These are phyloP conservation scores for Lutraria lutraria DNA, from an alignment of 2,888 invertebrate species.

Conservation along the genomic window DNA sequence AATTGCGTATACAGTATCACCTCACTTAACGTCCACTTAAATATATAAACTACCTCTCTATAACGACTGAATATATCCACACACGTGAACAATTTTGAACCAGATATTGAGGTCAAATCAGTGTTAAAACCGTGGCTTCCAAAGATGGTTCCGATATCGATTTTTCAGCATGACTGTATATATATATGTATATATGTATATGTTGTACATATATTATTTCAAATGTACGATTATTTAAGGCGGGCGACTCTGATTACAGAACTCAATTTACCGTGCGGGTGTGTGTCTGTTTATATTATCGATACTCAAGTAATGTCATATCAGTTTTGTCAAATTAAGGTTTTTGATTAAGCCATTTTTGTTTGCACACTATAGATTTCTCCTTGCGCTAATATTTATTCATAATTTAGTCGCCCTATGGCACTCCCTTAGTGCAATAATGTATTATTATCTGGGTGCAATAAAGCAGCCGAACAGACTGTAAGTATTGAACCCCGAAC, in stretches of 20 bases:
- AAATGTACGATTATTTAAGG: too few relatives aligned
- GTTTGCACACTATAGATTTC: slow-evolving; percentile 21
- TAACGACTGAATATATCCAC: too few relatives aligned
- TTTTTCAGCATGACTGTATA: too few relatives aligned
- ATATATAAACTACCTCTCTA: too few relatives aligned
- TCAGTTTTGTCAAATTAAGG: slow-evolving; percentile 8
- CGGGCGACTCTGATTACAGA: neutral
- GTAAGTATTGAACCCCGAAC: neutral
- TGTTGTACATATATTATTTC: too few relatives aligned
- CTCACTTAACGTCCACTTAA: too few relatives aligned
- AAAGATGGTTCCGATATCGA: too few relatives aligned
- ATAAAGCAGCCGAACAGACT: neutral
- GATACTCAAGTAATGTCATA: slow-evolving; percentile 16
- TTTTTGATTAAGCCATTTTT: neutral
- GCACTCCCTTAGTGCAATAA: slow-evolving; percentile 3
- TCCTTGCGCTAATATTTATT: slow-evolving; percentile 26
- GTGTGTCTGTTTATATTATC: slow-evolving; percentile 12
- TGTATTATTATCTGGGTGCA: neutral
- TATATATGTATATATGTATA: too few relatives aligned
- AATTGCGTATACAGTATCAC: too few relatives aligned
- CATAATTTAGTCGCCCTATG: slow-evolving; percentile 19
- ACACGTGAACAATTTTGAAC: too few relatives aligned
- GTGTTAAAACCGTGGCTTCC: too few relatives aligned
- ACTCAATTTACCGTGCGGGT: neutral
- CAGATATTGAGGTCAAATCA: too few relatives aligned